Base-by-base conservation (phyloP, 2,888 invertebrate genomes). In the Incurvaria masculella region DNA sequence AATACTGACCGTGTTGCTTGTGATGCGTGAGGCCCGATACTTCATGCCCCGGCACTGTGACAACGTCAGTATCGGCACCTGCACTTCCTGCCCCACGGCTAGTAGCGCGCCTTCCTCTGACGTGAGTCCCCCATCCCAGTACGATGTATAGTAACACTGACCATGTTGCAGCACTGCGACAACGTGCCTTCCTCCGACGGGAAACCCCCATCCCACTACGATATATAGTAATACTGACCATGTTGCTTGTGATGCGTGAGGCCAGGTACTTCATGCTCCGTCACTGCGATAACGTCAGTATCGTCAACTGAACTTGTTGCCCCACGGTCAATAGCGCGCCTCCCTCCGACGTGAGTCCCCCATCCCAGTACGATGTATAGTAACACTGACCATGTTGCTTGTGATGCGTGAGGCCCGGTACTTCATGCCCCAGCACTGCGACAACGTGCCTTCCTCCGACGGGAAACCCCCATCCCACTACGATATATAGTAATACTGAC, bases 381-480 rank as follows among this genome's bases (percentile, higher is more conserved):
- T 18, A 8, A 18, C 11, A 11, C 17, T 6, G 17, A 80, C 79
- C 93, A 93, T 93, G 60, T 90, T 91, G 48, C 83, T 79, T 8
- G 91, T 92, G 55, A 93, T 93, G 57, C 92, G 80, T 14, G 87
- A 84, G 0, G 91, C 88, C 49, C 90, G 81, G 61, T 94, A 94
- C 68, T 91, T 93, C 84, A 89, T 88, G 45, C 84, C 86, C 38
- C 91, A 78, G 62, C 93, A 93, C 64, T 93, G 91, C 2, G 80
- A 75, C 46, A 91, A 79, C 3, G 88, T n/a, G 1, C 93, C 92
- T 2, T 90, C 91, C 64, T 93, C 93, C 0, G 88, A 82, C 0
- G 89, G 89, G n/a, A 6, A 92, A 80, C 1, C 93, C 93, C 93
- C 93, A 93, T 2, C 93, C 93, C 8, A 92, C 88, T 6, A 91